Conservation (phyloP, 2,797 vertebrate genomes). For the Sebastolobus alascanus region DNA sequence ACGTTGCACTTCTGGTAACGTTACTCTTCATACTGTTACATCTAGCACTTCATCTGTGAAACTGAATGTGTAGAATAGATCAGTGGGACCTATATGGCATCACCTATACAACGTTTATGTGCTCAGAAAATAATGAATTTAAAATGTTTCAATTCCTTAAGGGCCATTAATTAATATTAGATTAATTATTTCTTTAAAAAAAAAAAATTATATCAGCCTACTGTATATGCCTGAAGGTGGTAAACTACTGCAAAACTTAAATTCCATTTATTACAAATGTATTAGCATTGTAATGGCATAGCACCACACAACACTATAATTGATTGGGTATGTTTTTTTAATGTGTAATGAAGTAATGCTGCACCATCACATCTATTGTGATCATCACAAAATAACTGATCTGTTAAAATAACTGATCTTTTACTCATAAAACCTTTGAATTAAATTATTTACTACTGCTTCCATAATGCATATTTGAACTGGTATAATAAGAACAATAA, state of each 20-base stretch:
- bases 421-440: neutral
- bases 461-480: neutral
- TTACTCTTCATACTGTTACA: neutral
- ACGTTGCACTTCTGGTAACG: neutral
- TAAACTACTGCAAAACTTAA: neutral
- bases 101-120: neutral
- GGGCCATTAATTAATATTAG: neutral
- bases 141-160: neutral
- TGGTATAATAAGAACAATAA: neutral
- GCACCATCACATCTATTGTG: neutral
- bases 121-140: neutral
- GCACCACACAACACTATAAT: neutral
- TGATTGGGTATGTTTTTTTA: neutral
- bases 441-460: neutral
- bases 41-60: neutral
- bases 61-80: neutral
- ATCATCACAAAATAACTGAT: no score
- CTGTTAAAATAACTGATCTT: neutral
- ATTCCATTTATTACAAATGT: neutral
- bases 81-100: neutral
- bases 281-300: neutral
- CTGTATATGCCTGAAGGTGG: neutral
- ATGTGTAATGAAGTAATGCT: neutral
- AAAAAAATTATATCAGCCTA: neutral
- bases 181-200: neutral